Percentiles rank a stretch among this genome's conserved stretches.
phyloP scores from a whole-genome alignment of 2,797 vertebrate species.

The Galaxias olidus region DNA sequence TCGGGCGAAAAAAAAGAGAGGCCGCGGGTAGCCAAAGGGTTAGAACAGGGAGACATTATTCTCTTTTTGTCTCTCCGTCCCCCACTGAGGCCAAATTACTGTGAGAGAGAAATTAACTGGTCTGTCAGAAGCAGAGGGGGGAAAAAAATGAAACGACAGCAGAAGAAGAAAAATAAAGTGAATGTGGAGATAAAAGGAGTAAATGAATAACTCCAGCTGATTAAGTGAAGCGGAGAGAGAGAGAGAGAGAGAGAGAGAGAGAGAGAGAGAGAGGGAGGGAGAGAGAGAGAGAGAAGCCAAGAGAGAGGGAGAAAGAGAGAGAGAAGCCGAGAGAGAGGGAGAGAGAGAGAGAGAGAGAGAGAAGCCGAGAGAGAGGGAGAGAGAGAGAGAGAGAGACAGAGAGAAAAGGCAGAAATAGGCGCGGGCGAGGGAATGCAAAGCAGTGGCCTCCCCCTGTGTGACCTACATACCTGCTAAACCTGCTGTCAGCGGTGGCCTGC shows the following conservation, averaged over 20 bases:
- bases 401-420: conserved; percentile 71
- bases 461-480: conserved; percentile 76
- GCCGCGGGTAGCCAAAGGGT: conserved; percentile 49
- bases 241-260: conserved; percentile 42
- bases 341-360: conserved; percentile 41
- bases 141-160: conserved; percentile 13
- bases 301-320: conserved; percentile 40
- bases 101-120: conserved; percentile 30
- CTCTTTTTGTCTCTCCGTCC: conserved; percentile 1
- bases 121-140: conserved; percentile 41
- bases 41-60: conserved; percentile 23
- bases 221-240: conserved; percentile 55
- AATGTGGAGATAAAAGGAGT: conserved; percentile 52
- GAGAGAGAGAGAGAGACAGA: conserved; percentile 35
- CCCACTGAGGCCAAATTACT: conserved; percentile 32
- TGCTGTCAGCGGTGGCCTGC: conserved; percentile 72
- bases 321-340: conserved; percentile 44
- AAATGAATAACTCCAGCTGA: conserved; percentile 58
- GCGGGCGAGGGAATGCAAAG: conserved; percentile 57
- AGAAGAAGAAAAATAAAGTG: not conserved
- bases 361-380: conserved; percentile 41
- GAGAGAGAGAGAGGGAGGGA: conserved; percentile 38
- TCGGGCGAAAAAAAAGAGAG: too few species aligned
- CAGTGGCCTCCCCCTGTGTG: conserved; percentile 68
- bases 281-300: conserved; percentile 32